phyloP scores from a whole-genome alignment of 2,888 invertebrate genomes.

The Abrostola triplasia region DNA sequence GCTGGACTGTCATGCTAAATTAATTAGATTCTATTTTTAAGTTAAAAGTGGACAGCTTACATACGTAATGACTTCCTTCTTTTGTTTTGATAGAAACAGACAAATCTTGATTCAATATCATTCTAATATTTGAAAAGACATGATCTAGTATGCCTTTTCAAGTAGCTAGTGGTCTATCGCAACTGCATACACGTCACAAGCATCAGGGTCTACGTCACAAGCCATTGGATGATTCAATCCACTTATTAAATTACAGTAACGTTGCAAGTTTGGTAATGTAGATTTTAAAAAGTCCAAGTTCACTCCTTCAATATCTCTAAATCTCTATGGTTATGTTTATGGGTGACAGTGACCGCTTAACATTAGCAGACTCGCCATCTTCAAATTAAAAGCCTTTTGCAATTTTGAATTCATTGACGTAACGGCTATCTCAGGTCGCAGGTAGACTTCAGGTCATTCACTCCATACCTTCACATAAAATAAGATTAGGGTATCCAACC shows the following conservation, averaged over 20 bases:
- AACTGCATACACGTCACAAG: too few species aligned
- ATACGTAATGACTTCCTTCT: neutral
- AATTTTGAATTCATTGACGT: constrained; percentile 7
- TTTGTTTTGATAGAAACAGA: neutral
- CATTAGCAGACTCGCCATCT: neutral
- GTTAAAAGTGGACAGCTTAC: neutral
- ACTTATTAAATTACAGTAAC: too few species aligned
- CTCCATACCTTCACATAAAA: constrained; percentile 10
- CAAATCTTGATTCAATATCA: neutral
- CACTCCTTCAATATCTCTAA: neutral
- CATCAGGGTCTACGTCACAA: too few species aligned
- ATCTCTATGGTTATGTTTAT: neutral
- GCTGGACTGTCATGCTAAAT: neutral
- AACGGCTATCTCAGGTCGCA: constrained; percentile 19
- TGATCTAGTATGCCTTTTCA: neutral
- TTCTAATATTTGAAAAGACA: neutral
- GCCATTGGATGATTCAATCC: too few species aligned
- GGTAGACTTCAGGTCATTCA: constrained; percentile 29
- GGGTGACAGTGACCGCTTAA: neutral
- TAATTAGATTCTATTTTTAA: neutral
- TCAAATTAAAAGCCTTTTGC: neutral
- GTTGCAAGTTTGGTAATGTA: too few species aligned
- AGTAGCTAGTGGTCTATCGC: too few species aligned
- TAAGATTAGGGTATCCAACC: constrained; percentile 13
- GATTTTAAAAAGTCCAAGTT: too few species aligned